Evolutionary conservation across 1,140 invertebrate species (phyloP), one percentile per base, ranked within the genome.

Genomic region (Drosophila subpulchrella): DNA sequence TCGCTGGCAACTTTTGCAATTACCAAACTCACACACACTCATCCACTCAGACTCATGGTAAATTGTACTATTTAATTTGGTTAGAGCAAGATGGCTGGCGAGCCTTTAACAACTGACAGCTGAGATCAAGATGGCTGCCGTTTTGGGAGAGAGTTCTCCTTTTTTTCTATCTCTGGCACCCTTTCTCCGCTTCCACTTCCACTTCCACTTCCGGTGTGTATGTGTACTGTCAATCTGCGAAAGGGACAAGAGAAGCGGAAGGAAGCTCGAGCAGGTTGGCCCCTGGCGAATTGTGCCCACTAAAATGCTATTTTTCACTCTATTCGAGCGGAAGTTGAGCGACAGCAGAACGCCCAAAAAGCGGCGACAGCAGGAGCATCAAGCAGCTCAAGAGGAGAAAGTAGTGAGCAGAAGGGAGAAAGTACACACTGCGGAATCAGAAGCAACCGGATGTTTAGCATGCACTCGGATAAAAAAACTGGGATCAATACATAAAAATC

Each of bases 261-360:
- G 17, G 48, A 47, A 50, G 46, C 47, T 38, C 60, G 46, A 61
- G 38, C 36, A 78, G 53, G 54, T 66, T 72, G 57, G 41, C 60
- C 50, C 47, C 58, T 50, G 38, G 60, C 46, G 59, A 38, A 76
- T 78, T 78, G 55, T 75, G 71, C 63, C 83, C 79, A 80, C 79
- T 77, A 89, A 88, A 86, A 86, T 83, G 84, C 83, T 88, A 86
- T 86, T 86, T 86, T 86, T 86, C 84, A 86, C 84, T 86, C 79
- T 78, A 86, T 89, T 86, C 83, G 79, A 86, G 79, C 83, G 83
- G 83, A 86, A 79, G 83, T 77, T 82, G 83, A 83, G 84, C 75
- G 83, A 89, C 83, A 88, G 73, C 56, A 73, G 41, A 54, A 57
- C 55, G 67, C 67, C 47, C 55, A 68, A 67, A 58, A 60, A 74